These are phyloP conservation scores for Anseranas semipalmata DNA, from an alignment of 2,113 vertebrate genomes.

Conservation along the genomic window DNA sequence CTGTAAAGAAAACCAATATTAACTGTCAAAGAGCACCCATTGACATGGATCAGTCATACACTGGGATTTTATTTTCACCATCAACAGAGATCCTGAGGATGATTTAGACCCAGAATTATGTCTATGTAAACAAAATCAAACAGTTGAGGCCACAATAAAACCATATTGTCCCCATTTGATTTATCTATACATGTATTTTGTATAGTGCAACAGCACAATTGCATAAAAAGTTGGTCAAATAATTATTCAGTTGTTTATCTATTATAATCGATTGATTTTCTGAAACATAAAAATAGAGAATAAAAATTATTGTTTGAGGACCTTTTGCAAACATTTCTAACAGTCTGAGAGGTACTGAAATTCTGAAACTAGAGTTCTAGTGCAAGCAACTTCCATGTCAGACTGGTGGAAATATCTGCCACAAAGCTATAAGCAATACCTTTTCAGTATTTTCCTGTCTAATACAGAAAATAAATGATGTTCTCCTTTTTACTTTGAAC, in stretches of 20 bases:
- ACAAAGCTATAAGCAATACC: neutral
- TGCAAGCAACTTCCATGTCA: neutral
- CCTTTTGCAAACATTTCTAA: neutral
- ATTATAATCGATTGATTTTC: neutral
- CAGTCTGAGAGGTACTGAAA: neutral
- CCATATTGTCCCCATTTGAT: neutral
- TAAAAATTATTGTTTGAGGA: neutral
- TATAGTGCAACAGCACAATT: neutral
- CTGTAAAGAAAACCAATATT: neutral
- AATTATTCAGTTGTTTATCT: neutral
- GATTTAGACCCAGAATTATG: neutral
- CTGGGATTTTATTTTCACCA: neutral
- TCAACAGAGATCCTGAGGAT: neutral
- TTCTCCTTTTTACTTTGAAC: neutral
- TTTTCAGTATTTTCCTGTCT: neutral
- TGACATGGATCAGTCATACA: neutral
- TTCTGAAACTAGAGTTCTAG: neutral
- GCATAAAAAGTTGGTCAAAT: neutral
- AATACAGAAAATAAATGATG: neutral
- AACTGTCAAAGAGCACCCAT: neutral
- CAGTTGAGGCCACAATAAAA: neutral
- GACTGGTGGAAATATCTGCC: neutral
- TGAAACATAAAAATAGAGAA: neutral
- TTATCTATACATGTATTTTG: neutral
- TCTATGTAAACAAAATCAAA: neutral